A percentile compares a stretch with the other conserved stretches of the same genome.
phyloP scores from a whole-genome alignment of 2,888 invertebrate species.

The Ectropis crepuscularia region DNA sequence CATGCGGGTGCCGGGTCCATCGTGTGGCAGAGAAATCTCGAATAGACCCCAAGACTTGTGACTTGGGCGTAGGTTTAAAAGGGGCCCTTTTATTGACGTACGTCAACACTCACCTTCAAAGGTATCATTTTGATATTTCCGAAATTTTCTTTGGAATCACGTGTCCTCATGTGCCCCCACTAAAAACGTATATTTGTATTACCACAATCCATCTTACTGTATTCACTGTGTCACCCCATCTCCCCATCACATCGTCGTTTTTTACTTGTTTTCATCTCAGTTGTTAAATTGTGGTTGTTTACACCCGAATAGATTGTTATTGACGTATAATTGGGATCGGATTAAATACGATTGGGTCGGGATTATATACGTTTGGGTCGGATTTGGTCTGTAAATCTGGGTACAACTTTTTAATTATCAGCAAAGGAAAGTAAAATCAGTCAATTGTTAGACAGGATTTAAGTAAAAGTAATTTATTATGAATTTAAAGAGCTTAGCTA shows the following conservation, averaged over 20 bases:
- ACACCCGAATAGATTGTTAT: slow-evolving; percentile 65
- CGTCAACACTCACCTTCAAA: too few species aligned
- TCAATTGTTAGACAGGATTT: neutral
- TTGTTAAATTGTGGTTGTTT: slow-evolving; percentile 64
- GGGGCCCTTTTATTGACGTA: too few species aligned
- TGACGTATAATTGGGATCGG: slow-evolving; percentile 59
- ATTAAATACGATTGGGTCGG: slow-evolving; percentile 36
- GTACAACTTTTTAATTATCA: slow-evolving; percentile 14
- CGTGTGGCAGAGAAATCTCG: too few species aligned
- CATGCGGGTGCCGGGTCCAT: too few species aligned
- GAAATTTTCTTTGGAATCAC: too few species aligned
- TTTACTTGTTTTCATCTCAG: slow-evolving; percentile 49
- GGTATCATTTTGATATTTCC: too few species aligned
- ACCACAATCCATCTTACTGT: slow-evolving; percentile 18
- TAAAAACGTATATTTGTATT: too few species aligned
- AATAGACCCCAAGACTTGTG: too few species aligned
- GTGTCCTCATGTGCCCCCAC: too few species aligned
- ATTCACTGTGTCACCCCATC: slow-evolving; percentile 39
- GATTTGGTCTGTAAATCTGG: slow-evolving; percentile 21
- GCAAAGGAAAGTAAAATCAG: neutral
- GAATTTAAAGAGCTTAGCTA: too few species aligned
- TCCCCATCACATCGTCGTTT: slow-evolving; percentile 37
- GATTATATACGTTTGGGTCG: slow-evolving; percentile 35
- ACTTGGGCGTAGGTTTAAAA: too few species aligned
- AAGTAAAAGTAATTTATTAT: too few species aligned